Evolutionary conservation across 2,888 invertebrate species (phyloP), one percentile per base, ranked within the genome.

Genomic region (Altica lythri): DNA sequence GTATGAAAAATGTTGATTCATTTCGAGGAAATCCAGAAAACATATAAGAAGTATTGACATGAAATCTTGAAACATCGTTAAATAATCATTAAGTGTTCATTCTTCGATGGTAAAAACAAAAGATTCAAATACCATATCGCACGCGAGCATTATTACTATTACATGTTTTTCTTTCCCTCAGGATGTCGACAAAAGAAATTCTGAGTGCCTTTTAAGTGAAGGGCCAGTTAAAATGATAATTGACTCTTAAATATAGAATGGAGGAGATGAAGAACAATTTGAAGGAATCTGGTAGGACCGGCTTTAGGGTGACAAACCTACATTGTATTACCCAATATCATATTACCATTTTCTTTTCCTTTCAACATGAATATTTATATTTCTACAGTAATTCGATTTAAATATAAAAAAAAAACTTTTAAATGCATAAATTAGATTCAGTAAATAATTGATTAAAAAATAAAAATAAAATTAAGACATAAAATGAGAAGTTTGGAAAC

Each of bases 171-270:
- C 65, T 66, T 67, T 55, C 55, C 54, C 43, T 42, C 60, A 61
- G 68, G 66, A 70, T 65, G 68, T 66, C 66, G 64, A 72, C 72
- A 72, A 71, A 72, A 71, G 71, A 70, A 68, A 66, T 64, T 63
- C 68, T 64, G 68, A 69, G 70, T 71, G 70, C 68, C 69, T 71
- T 72, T 71, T 72, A 72, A 73, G 71, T 68, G 67, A 68, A 67
- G 67, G 68, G 65, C 68, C 71, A 72, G 72, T 73, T 72, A 73
- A 74, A 74, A 73, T 74, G 72, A 74, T 74, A 72, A 74, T 74
- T 72, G 71, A 66, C 69, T 67, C 65, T 68, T 64, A 66, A 69
- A 68, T 65, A 66, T 68, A 59, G 62, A 59, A 59, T 59, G 61
- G 61, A 18, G 35, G 45, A 22, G 38, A 42, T 16, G 44, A 37